phyloP scores from a whole-genome alignment of 2,113 vertebrate genomes.

The Triplophysa rosa region DNA sequence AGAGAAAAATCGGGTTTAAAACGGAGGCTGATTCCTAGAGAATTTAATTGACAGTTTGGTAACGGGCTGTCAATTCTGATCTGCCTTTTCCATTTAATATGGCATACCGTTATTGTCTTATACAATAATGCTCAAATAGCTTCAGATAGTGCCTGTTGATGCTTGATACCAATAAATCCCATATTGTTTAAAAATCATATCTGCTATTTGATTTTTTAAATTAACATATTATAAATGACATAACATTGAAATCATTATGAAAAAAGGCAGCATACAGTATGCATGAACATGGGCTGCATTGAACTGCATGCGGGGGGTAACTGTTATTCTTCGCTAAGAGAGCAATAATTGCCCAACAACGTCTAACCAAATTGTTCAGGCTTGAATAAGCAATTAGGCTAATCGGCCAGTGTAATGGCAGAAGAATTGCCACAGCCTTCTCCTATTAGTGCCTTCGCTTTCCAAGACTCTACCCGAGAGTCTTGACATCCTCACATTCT shows the following conservation, averaged over 20 bases:
- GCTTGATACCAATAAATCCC: too few species aligned
- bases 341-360: conserved; percentile 48
- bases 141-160: background rate
- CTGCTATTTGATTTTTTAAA: too few species aligned
- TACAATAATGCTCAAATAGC: background rate
- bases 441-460: conserved; percentile 48
- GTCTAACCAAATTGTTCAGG: conserved; percentile 50
- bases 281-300: background rate
- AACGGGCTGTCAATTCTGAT: conserved; percentile 18
- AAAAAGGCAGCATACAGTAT: conserved; percentile 2
- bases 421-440: conserved; percentile 36
- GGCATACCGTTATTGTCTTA: background rate
- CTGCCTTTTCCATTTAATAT: background rate
- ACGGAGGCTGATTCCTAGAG: conserved; percentile 18
- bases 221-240: too few species aligned
- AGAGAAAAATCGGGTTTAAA: conserved; percentile 32
- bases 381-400: conserved; percentile 57
- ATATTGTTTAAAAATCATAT: too few species aligned
- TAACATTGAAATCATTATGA: background rate
- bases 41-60: conserved; percentile 35
- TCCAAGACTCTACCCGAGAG: conserved; percentile 30
- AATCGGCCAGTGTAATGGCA: conserved; percentile 49
- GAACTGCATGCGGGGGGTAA: conserved; percentile 19
- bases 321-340: conserved; percentile 43
- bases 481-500: conserved; percentile 24